These are phyloP conservation scores for Phyllostomus hastatus DNA, from an alignment of 2,113 vertebrate genomes.

Conservation along the genomic window DNA sequence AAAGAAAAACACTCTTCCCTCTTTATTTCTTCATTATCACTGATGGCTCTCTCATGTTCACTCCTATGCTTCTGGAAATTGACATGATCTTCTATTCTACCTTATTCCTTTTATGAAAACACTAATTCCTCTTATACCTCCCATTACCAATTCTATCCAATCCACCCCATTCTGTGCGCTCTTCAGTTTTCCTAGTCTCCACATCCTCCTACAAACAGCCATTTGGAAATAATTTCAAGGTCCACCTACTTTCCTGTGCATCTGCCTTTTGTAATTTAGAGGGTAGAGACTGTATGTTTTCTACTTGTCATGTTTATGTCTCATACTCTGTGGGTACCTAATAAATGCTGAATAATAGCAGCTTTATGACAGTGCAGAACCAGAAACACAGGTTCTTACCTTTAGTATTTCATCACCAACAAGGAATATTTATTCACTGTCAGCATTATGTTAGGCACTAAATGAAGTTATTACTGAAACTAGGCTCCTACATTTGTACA, in stretches of 20 bases:
- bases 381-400: conserved; percentile 67
- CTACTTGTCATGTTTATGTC: conserved; percentile 69
- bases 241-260: conserved; percentile 50
- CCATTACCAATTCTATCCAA: neutral
- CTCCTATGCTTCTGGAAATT: neutral
- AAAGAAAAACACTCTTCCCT: neutral
- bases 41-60: neutral
- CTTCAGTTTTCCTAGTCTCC: neutral
- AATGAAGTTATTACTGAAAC: neutral
- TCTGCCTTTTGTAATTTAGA: conserved; percentile 69
- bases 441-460: conserved; percentile 24
- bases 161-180: neutral
- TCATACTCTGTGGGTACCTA: conserved; percentile 59
- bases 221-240: conserved; percentile 68
- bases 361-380: conserved; percentile 64
- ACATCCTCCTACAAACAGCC: conserved; percentile 53
- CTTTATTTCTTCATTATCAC: neutral
- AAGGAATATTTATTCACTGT: conserved; percentile 36
- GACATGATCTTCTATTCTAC: conserved; percentile 38
- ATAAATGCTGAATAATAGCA: conserved; percentile 75
- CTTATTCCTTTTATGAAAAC: conserved; percentile 43
- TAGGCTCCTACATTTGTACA: neutral
- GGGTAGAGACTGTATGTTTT: conserved; percentile 59
- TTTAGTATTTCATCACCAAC: conserved; percentile 66
- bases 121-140: conserved; percentile 36